Evolutionary conservation across 2,113 vertebrate genomes (phyloP).

Genomic region (Oreamnos americanus): DNA sequence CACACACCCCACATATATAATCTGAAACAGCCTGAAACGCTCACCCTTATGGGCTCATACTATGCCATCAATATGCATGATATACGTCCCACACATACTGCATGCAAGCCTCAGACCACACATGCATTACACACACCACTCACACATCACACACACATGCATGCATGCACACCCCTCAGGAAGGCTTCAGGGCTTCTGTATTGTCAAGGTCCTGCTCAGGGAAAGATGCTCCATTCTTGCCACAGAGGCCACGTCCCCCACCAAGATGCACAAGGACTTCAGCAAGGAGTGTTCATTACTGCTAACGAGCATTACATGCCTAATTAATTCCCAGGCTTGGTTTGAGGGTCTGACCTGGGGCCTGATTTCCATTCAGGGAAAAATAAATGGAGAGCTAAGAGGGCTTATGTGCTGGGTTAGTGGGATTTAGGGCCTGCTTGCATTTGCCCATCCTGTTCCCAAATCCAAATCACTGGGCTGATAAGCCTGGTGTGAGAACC

Average conservation of each 20-base stretch:
- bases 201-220: background rate
- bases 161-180: no score
- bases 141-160: background rate
- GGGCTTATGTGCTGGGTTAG: background rate
- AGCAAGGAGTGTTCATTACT: slow-evolving; percentile 19
- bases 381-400: background rate
- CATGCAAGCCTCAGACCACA: background rate
- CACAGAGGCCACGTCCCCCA: background rate
- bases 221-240: background rate
- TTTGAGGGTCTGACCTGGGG: slow-evolving; percentile 59
- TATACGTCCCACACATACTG: background rate
- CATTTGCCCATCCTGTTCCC: background rate
- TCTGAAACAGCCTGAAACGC: background rate
- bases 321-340: slow-evolving; percentile 76
- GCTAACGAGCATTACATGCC: slow-evolving; percentile 67
- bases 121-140: no score
- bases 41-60: background rate
- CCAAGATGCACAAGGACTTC: slow-evolving; percentile 3
- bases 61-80: background rate
- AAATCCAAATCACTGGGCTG: background rate
- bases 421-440: background rate
- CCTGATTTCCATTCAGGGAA: slow-evolving; percentile 50
- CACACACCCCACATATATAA: accelerated
- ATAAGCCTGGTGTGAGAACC: background rate
- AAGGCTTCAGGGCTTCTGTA: background rate